These are phyloP conservation scores for Oedothorax gibbosus DNA, from an alignment of 1,140 invertebrate genomes.

Conservation along the genomic window DNA sequence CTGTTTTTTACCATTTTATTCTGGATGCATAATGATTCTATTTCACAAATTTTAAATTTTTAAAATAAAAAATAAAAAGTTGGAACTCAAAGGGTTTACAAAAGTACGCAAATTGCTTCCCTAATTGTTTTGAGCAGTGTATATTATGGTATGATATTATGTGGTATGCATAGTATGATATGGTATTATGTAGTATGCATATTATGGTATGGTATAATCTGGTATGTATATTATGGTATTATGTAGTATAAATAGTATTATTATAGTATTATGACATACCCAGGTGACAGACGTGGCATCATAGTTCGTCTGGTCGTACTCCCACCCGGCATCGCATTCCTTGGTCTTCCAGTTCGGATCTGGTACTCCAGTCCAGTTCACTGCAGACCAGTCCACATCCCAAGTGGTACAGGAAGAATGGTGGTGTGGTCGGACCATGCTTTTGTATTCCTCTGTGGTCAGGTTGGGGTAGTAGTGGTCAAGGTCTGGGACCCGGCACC, in stretches of 20 bases:
- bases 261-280: neutral
- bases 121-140: no score
- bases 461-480: constrained; percentile 69
- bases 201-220: neutral
- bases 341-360: constrained; percentile 17
- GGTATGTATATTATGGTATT: neutral
- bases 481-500: constrained; percentile 72
- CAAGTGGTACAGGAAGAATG: constrained; percentile 16
- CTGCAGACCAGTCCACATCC: constrained; percentile 5
- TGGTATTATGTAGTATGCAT: neutral
- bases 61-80: no score
- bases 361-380: constrained; percentile 8
- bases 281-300: constrained; percentile 23
- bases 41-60: no score
- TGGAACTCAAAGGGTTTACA: no score
- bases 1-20: no score
- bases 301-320: constrained; percentile 29
- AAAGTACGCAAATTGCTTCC: no score
- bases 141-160: no score
- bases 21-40: no score
- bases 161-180: no score
- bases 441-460: constrained; percentile 66
- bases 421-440: constrained; percentile 32
- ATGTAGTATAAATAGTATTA: neutral
- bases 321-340: constrained; percentile 19